These are phyloP conservation scores for Drosophila ezoana DNA, from an alignment of 2,888 invertebrate genomes.

Conservation along the genomic window DNA sequence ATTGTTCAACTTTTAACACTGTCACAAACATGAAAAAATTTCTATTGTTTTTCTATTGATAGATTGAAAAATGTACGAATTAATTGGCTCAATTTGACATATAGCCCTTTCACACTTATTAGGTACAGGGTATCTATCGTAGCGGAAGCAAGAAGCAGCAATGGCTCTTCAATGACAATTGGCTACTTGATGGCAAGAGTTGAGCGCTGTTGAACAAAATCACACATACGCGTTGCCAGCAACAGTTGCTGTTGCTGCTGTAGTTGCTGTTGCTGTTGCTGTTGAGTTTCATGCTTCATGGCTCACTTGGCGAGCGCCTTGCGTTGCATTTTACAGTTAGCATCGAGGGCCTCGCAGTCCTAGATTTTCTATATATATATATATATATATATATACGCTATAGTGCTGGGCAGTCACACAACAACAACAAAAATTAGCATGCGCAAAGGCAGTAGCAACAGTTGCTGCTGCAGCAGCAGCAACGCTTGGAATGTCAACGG, in stretches of 20 bases:
- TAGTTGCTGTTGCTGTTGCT: slow-evolving; percentile 21
- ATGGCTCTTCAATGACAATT: slow-evolving; percentile 62
- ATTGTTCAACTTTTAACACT: too few species aligned
- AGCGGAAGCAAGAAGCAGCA: slow-evolving; percentile 28
- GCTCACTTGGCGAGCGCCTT: slow-evolving; percentile 63
- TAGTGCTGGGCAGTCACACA: slow-evolving; percentile 50
- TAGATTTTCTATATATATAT: slow-evolving; percentile 19
- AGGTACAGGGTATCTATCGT: slow-evolving; percentile 35
- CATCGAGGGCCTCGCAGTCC: slow-evolving; percentile 56
- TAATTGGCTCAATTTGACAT: too few species aligned
- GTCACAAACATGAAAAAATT: too few species aligned
- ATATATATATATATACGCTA: slow-evolving; percentile 9
- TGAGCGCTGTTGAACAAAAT: slow-evolving; percentile 32
- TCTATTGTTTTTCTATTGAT: not conserved
- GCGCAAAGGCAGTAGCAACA: slow-evolving; percentile 57
- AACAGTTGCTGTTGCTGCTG: slow-evolving; percentile 22
- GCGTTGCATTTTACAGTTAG: slow-evolving; percentile 67
- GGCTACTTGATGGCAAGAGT: slow-evolving; percentile 55
- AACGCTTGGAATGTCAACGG: slow-evolving; percentile 77
- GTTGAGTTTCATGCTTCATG: slow-evolving; percentile 71
- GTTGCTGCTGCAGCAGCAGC: slow-evolving; percentile 19
- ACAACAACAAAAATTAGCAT: slow-evolving; percentile 69
- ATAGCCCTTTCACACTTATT: too few species aligned
- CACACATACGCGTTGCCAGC: slow-evolving; percentile 47
- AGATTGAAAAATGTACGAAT: too few species aligned